Evolutionary conservation across 2,888 invertebrate genomes (phyloP).

Genomic region (Calliphora vomitoria): DNA sequence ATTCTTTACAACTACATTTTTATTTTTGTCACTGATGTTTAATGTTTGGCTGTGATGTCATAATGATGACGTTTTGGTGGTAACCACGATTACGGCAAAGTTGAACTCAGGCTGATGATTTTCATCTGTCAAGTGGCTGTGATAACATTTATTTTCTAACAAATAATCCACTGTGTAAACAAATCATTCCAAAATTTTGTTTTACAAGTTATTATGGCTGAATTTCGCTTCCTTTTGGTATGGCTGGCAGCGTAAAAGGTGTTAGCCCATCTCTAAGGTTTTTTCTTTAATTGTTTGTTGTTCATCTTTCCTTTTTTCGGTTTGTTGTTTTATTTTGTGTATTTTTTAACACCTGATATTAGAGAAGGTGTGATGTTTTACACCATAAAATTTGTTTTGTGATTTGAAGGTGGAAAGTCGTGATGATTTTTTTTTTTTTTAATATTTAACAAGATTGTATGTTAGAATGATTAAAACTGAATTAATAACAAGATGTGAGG

Average conservation of each 20-base stretch:
- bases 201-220: background rate
- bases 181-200: background rate
- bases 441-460: background rate
- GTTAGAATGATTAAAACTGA: background rate
- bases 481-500: background rate
- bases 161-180: constrained; percentile 31
- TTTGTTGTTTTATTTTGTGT: constrained; percentile 26
- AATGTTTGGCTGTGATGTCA: background rate
- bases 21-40: background rate
- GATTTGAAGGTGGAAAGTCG: background rate
- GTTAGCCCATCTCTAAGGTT: background rate
- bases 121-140: background rate
- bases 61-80: constrained; percentile 3
- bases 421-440: background rate
- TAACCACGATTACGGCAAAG: background rate
- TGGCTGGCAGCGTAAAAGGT: background rate
- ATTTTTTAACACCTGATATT: constrained; percentile 34
- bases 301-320: background rate
- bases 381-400: background rate
- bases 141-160: constrained; percentile 18
- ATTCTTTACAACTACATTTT: background rate
- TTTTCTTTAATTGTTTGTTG: constrained; percentile 35
- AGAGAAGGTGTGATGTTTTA: constrained; percentile 21
- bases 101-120: background rate
- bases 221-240: constrained; percentile 7